phyloP scores from a whole-genome alignment of 2,113 vertebrate species.

The Burhinus oedicnemus region DNA sequence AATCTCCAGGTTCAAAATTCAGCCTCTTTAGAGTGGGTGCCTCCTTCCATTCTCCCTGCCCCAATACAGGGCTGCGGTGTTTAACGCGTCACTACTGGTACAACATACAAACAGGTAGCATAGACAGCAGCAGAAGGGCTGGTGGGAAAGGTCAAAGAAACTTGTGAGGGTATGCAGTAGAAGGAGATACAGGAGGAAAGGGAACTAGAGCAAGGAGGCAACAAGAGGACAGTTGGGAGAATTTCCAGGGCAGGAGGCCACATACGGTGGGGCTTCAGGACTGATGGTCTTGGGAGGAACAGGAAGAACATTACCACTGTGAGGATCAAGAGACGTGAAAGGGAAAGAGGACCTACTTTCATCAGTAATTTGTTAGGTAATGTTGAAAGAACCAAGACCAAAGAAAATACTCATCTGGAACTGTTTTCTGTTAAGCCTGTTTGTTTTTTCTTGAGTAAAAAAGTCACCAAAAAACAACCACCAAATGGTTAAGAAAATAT shows the following conservation, averaged over 20 bases:
- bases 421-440: background rate
- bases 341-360: background rate
- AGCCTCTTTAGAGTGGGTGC: background rate
- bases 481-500: constrained; percentile 1
- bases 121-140: background rate
- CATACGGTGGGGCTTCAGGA: background rate
- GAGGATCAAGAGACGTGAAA: background rate
- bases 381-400: background rate
- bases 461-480: background rate
- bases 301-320: background rate
- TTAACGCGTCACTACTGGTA: background rate
- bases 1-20: background rate
- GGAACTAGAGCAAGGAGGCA: background rate
- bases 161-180: background rate
- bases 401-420: background rate
- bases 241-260: background rate
- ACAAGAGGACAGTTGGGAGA: background rate
- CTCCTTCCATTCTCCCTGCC: background rate
- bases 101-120: background rate
- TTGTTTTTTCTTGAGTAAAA: background rate
- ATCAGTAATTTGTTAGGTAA: background rate
- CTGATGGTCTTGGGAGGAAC: background rate
- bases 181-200: background rate
- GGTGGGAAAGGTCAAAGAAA: background rate
- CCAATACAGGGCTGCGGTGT: background rate